Percentiles rank a stretch among this genome's conserved stretches.
Evolutionary conservation across 2,797 vertebrate genomes (phyloP).

Genomic region (Tinamus major): DNA sequence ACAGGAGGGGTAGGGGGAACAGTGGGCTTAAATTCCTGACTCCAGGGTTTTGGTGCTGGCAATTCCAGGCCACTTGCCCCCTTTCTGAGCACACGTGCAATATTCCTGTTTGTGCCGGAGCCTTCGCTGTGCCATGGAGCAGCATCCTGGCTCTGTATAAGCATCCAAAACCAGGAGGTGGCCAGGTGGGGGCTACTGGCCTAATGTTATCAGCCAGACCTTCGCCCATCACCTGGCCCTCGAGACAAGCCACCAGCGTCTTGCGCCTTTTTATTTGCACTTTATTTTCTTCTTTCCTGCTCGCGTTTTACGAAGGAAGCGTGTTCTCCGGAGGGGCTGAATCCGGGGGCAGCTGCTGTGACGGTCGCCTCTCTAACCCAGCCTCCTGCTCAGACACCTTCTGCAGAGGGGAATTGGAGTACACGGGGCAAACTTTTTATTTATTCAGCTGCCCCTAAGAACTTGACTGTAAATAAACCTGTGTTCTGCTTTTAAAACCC

Average conservation of each 20-base stretch:
- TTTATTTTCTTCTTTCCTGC: slow-evolving; percentile 76
- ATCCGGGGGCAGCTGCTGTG: not conserved
- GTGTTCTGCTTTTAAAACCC: slow-evolving; percentile 78
- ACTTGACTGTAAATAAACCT: slow-evolving; percentile 83
- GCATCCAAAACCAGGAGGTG: not conserved
- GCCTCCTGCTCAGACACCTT: slow-evolving; percentile 36
- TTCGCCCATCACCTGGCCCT: slow-evolving; percentile 12
- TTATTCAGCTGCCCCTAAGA: slow-evolving; percentile 81
- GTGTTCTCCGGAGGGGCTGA: slow-evolving; percentile 12
- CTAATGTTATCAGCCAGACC: slow-evolving; percentile 32
- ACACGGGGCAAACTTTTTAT: slow-evolving; percentile 74
- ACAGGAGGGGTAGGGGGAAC: not conserved
- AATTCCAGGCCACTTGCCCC: slow-evolving; percentile 11
- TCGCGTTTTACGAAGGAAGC: slow-evolving; percentile 48
- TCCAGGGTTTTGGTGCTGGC: slow-evolving; percentile 40
- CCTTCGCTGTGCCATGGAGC: not conserved
- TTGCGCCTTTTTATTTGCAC: slow-evolving; percentile 82
- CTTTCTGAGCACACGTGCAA: slow-evolving; percentile 29
- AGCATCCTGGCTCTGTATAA: not conserved
- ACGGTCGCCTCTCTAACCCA: not conserved
- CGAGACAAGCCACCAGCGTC: slow-evolving; percentile 63
- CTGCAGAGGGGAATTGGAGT: slow-evolving; percentile 32
- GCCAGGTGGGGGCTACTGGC: not conserved
- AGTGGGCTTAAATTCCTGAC: not conserved
- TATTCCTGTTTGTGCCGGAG: slow-evolving; percentile 24